phyloP scores from a whole-genome alignment of 2,797 vertebrate species.

The Lacerta agilis region DNA sequence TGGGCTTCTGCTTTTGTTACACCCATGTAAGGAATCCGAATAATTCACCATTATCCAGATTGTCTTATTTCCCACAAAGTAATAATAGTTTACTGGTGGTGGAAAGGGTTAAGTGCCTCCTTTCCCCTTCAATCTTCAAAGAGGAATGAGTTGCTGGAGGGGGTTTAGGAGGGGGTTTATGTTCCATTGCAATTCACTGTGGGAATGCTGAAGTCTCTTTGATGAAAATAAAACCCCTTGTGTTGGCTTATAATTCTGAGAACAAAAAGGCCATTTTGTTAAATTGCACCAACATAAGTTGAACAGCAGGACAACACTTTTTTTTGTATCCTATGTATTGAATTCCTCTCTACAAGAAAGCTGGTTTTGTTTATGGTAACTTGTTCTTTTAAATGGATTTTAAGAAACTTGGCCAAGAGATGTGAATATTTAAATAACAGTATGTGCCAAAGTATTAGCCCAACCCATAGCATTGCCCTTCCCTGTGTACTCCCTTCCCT shows the following conservation, averaged over 20 bases:
- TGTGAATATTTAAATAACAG: constrained; percentile 50
- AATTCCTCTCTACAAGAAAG: constrained; percentile 57
- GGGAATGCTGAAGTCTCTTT: constrained; percentile 70
- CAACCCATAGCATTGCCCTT: constrained; percentile 38
- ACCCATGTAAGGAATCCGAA: constrained; percentile 54
- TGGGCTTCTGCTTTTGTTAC: constrained; percentile 41
- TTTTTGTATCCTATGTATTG: constrained; percentile 64
- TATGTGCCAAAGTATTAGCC: constrained; percentile 33
- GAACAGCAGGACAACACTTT: constrained; percentile 51
- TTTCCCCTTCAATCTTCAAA: constrained; percentile 56
- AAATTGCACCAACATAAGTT: constrained; percentile 56
- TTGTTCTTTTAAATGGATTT: constrained; percentile 61
- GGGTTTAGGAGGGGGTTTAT: constrained; percentile 62
- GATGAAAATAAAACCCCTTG: constrained; percentile 71
- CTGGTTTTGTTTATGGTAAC: constrained; percentile 41
- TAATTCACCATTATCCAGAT: constrained; percentile 65
- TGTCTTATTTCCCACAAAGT: constrained; percentile 41
- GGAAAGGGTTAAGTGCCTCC: constrained; percentile 71
- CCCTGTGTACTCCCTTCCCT: background rate
- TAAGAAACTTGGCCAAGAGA: constrained; percentile 49
- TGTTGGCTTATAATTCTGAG: constrained; percentile 64
- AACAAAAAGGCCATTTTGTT: constrained; percentile 73
- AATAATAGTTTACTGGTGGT: constrained; percentile 57
- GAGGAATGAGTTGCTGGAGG: constrained; percentile 66
- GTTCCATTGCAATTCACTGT: constrained; percentile 57